These are phyloP conservation scores for Hyles euphorbiae DNA, from an alignment of 1,140 invertebrate species.

Conservation along the genomic window DNA sequence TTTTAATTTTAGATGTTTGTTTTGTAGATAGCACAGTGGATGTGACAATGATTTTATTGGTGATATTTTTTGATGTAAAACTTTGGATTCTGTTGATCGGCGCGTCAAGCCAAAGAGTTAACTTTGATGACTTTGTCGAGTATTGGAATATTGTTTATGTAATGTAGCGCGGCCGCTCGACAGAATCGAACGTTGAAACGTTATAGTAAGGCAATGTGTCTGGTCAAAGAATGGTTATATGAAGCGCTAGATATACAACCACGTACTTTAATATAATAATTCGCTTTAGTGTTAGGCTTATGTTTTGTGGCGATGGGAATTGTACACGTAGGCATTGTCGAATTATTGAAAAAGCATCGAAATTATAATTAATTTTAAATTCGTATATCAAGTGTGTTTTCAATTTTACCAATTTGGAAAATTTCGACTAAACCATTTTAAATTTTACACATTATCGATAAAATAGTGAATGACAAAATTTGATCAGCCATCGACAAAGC, in stretches of 20 bases:
- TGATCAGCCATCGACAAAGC: not conserved
- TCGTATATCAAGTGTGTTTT: too few relatives aligned
- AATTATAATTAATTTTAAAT: too few relatives aligned
- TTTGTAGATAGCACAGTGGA: constrained; percentile 28
- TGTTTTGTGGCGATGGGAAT: constrained; percentile 35
- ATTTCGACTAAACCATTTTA: too few relatives aligned
- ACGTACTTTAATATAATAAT: constrained; percentile 45
- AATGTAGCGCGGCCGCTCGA: constrained; percentile 10
- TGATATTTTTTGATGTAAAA: constrained; percentile 52
- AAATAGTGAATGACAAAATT: not conserved
- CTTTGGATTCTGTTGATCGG: constrained; percentile 27
- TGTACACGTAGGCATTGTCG: not conserved
- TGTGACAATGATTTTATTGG: constrained; percentile 38
- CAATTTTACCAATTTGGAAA: too few relatives aligned
- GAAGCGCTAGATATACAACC: constrained; percentile 55
- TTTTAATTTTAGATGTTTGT: constrained; percentile 25
- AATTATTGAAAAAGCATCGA: too few relatives aligned
- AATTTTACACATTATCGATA: too few relatives aligned
- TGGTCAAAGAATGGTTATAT: constrained; percentile 54
- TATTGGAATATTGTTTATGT: constrained; percentile 5
- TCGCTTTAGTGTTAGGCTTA: constrained; percentile 66
- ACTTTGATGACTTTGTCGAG: constrained; percentile 14
- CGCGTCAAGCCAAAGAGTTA: constrained; percentile 19
- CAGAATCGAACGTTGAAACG: constrained; percentile 27
- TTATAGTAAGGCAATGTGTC: constrained; percentile 44